Percentiles rank a stretch among this genome's conserved stretches.
These are phyloP conservation scores for Anthopleura xanthogrammica DNA, from an alignment of 92 coral and sea anemone genomes.

Conservation along the genomic window DNA sequence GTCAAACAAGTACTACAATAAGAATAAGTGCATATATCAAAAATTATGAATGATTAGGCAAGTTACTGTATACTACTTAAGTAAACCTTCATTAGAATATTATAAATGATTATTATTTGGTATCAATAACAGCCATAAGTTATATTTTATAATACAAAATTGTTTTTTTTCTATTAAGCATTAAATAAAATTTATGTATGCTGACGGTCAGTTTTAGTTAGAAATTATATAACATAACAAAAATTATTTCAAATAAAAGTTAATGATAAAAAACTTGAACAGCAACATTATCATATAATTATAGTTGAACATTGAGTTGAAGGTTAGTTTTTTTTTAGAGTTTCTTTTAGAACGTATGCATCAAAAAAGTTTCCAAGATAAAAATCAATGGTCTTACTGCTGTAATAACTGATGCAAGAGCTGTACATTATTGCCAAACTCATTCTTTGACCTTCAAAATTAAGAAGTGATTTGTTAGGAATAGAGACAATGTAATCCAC, in stretches of 20 bases:
- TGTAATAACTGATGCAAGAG: slow-evolving; percentile 89
- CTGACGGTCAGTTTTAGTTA: background rate
- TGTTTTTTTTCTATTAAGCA: background rate
- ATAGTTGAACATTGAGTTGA: background rate
- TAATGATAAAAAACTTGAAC: background rate
- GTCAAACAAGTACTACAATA: no score
- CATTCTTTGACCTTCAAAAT: slow-evolving; percentile 85
- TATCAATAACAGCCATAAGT: no score
- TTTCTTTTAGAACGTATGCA: slow-evolving; percentile 23
- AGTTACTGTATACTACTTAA: background rate
- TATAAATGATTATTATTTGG: background rate
- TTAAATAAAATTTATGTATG: background rate
- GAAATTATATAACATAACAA: background rate
- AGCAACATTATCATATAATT: background rate
- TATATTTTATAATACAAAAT: no score
- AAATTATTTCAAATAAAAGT: background rate
- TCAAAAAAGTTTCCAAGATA: background rate
- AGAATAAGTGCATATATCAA: no score
- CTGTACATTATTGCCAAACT: slow-evolving; percentile 85
- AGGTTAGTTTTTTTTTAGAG: slow-evolving; percentile 8
- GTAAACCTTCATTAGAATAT: background rate
- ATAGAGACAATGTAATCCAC: slow-evolving; percentile 22
- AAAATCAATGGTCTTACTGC: slow-evolving; percentile 67
- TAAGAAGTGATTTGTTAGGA: slow-evolving; percentile 51
- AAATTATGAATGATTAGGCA: background rate